phyloP scores from a whole-genome alignment of 2,113 vertebrate genomes.

The Thermophis baileyi region DNA sequence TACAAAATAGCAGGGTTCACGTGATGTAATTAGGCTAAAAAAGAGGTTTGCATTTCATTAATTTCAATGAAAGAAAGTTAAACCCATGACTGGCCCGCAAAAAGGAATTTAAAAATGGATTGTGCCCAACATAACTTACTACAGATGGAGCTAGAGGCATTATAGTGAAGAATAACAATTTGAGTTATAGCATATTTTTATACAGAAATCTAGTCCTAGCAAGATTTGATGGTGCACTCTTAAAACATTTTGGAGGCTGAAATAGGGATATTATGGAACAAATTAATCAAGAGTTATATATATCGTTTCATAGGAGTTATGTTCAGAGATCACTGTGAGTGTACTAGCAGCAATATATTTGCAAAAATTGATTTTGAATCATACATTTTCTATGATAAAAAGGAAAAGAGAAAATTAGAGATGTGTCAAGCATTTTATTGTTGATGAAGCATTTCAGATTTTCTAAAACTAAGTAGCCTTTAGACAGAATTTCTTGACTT shows the following conservation, averaged over 20 bases:
- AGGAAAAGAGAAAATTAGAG: not conserved
- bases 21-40: not conserved
- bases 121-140: conserved; percentile 59
- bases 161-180: conserved; percentile 59
- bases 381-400: conserved; percentile 28
- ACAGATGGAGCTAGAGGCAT: conserved; percentile 64
- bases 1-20: conserved; percentile 41
- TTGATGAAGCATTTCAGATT: conserved; percentile 17
- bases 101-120: conserved; percentile 45
- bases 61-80: not conserved
- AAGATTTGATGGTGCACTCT: conserved; percentile 35
- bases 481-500: conserved; percentile 8
- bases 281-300: conserved; percentile 32
- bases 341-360: conserved; percentile 19
- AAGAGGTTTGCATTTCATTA: not conserved
- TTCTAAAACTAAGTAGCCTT: conserved; percentile 7
- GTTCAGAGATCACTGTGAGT: not conserved
- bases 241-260: conserved; percentile 53
- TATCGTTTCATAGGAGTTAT: not conserved
- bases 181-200: conserved; percentile 50
- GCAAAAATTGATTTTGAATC: conserved; percentile 20
- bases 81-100: not conserved
- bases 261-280: conserved; percentile 64
- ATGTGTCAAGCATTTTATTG: conserved; percentile 14
- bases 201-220: conserved; percentile 60